Evolutionary conservation across 2,888 invertebrate species (phyloP).

Genomic region (Tenthredo distinguenda): DNA sequence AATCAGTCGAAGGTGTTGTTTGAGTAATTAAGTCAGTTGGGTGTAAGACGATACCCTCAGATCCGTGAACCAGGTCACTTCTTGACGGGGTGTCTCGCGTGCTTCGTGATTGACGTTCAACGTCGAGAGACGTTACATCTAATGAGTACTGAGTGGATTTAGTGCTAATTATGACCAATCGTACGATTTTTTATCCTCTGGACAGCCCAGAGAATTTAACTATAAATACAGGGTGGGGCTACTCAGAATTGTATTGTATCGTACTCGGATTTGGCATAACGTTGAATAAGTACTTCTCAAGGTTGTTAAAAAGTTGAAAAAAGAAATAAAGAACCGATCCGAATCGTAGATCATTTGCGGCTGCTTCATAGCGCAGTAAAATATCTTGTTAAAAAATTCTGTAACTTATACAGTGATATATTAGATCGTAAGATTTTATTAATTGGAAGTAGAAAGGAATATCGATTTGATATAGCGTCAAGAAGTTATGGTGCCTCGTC

Average conservation of each 20-base stretch:
- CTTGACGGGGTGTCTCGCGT: slow-evolving; percentile 49
- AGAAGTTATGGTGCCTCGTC: slow-evolving; percentile 36
- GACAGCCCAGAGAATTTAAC: not conserved
- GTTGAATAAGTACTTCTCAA: not conserved
- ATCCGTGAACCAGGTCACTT: slow-evolving; percentile 40
- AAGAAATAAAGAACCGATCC: not conserved
- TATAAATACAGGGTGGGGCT: not conserved
- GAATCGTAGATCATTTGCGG: not conserved
- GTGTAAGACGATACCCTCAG: slow-evolving; percentile 43
- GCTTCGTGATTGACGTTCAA: slow-evolving; percentile 21
- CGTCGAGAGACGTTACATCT: slow-evolving; percentile 34
- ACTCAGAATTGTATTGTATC: not conserved
- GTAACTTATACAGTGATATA: not conserved
- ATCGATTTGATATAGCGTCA: slow-evolving; percentile 20
- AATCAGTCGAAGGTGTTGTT: slow-evolving; percentile 19
- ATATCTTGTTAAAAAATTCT: not conserved
- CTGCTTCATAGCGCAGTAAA: not conserved
- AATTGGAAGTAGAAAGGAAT: slow-evolving; percentile 19
- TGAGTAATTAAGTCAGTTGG: slow-evolving; percentile 29
- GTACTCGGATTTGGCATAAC: not conserved
- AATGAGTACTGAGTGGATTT: slow-evolving; percentile 52
- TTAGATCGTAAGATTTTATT: not conserved
- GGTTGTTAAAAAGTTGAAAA: not conserved
- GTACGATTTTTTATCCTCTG: slow-evolving; percentile 42
- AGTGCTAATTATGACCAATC: slow-evolving; percentile 53